phyloP scores from a whole-genome alignment of 2,888 invertebrate genomes.

The Eristalinus sepulchralis region DNA sequence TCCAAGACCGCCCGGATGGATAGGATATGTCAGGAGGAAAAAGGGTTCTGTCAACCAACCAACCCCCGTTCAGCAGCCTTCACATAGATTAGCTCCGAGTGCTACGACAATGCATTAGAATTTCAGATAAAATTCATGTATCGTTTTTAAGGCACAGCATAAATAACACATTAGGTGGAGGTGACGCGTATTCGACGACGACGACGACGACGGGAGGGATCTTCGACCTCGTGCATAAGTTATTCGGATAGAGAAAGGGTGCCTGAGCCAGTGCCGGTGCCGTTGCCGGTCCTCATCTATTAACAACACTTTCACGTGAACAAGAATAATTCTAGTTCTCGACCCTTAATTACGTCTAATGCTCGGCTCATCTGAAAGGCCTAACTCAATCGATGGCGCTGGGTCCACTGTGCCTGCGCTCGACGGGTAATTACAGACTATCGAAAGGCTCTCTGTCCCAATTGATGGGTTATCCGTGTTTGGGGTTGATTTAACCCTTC shows the following conservation, averaged over 20 bases:
- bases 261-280: constrained; percentile 29
- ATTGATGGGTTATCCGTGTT: constrained; percentile 12
- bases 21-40: constrained; percentile 19
- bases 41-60: constrained; percentile 51
- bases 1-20: constrained; percentile 34
- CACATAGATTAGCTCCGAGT: constrained; percentile 54
- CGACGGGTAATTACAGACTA: constrained; percentile 21
- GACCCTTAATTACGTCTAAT: constrained; percentile 58
- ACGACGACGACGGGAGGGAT: constrained; percentile 56
- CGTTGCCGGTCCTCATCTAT: constrained; percentile 30
- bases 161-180: constrained; percentile 67
- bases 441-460: neutral
- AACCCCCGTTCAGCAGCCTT: neutral
- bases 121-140: constrained; percentile 69
- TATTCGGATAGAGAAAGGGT: constrained; percentile 54
- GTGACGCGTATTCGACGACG: constrained; percentile 10
- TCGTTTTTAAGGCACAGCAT: constrained; percentile 64
- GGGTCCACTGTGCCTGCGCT: neutral
- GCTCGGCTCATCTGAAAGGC: constrained; percentile 4
- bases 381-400: constrained; percentile 52
- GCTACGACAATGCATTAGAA: constrained; percentile 67
- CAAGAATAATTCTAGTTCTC: constrained; percentile 52
- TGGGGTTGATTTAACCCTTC: constrained; percentile 41
- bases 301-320: constrained; percentile 62
- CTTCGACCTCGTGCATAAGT: constrained; percentile 68